Conservation (phyloP, 2,113 vertebrate genomes). For the Mugil cephalus region DNA sequence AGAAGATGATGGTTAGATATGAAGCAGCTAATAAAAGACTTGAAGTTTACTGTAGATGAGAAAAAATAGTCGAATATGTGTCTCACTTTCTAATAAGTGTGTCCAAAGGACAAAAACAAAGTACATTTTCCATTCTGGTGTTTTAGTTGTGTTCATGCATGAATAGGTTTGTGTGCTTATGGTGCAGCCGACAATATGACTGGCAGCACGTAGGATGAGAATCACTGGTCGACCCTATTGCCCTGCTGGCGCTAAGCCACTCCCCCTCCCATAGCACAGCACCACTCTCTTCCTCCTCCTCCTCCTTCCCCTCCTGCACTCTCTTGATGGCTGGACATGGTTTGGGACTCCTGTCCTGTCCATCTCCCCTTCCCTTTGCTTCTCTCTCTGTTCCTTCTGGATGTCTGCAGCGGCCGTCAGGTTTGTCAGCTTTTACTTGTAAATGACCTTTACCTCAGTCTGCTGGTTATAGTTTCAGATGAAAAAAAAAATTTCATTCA, state of each 20-base stretch:
- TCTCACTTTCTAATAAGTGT: too few relatives aligned
- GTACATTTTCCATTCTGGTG: neutral
- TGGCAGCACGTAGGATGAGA: conserved; percentile 39
- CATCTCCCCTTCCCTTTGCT: conserved; percentile 41
- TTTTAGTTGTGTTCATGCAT: too few relatives aligned
- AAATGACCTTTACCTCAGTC: neutral
- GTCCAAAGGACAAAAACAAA: neutral
- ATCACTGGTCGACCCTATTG: neutral
- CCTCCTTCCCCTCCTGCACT: conserved; percentile 34
- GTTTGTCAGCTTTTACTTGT: conserved; percentile 60
- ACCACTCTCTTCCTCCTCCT: conserved; percentile 22
- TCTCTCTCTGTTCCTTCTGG: conserved; percentile 42
- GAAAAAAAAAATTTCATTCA: neutral
- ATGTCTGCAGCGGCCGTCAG: conserved; percentile 66
- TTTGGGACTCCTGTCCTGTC: conserved; percentile 52
- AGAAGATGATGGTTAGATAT: neutral
- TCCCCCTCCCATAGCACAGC: conserved; percentile 35
- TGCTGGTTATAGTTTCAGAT: neutral
- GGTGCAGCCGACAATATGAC: conserved; percentile 1
- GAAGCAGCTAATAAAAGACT: conserved; percentile 12
- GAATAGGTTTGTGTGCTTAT: conserved; percentile 6
- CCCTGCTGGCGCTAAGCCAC: conserved; percentile 57
- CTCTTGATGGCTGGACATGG: conserved; percentile 38
- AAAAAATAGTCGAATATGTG: neutral
- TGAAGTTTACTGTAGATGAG: neutral